Evolutionary conservation across 1,140 invertebrate genomes (phyloP).

Genomic region (Nebria ingens): DNA sequence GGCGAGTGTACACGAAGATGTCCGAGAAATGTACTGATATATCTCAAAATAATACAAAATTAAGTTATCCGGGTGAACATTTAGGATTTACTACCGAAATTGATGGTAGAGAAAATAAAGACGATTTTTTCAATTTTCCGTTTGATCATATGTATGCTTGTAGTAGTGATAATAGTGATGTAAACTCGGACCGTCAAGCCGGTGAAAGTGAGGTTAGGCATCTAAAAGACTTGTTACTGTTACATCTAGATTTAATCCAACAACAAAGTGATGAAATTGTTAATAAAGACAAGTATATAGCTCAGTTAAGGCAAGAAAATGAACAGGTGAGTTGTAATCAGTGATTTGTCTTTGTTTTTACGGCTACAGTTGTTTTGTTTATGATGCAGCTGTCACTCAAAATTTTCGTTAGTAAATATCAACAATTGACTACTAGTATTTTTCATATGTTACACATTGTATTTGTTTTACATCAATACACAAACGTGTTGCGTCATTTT

Average conservation of each 20-base stretch:
- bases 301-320: slow-evolving; percentile 50
- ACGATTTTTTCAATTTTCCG: slow-evolving; percentile 20
- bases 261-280: slow-evolving; percentile 59
- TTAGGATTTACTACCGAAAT: slow-evolving; percentile 20
- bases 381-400: not conserved
- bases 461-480: no score
- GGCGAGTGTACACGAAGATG: slow-evolving; percentile 32
- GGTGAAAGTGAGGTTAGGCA: slow-evolving; percentile 46
- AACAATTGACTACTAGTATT: not conserved
- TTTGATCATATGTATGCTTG: slow-evolving; percentile 31
- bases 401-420: not conserved
- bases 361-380: not conserved
- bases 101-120: slow-evolving; percentile 19
- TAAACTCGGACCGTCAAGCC: slow-evolving; percentile 35
- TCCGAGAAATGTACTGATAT: slow-evolving; percentile 30
- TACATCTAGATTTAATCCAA: slow-evolving; percentile 63
- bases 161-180: slow-evolving; percentile 21
- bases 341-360: not conserved
- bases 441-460: no score
- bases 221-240: slow-evolving; percentile 53
- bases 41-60: slow-evolving; percentile 28
- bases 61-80: slow-evolving; percentile 23
- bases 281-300: slow-evolving; percentile 53
- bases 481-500: no score
- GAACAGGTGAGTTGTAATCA: slow-evolving; percentile 42